Percentiles rank a stretch among this genome's conserved stretches.
These are phyloP conservation scores for Sibirionetta formosa DNA, from an alignment of 2,797 vertebrate genomes.

Conservation along the genomic window DNA sequence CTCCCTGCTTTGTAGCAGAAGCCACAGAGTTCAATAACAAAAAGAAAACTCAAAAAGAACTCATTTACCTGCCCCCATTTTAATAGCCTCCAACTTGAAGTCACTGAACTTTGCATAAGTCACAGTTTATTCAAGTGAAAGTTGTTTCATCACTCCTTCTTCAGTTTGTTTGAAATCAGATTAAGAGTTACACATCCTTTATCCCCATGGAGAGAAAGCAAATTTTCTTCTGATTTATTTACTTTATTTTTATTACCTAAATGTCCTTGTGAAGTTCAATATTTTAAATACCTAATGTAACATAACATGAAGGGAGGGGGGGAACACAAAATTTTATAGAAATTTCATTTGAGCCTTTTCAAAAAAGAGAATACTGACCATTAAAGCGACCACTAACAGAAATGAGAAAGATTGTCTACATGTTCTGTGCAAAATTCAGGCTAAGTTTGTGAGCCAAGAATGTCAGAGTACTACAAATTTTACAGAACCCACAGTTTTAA, in stretches of 20 bases:
- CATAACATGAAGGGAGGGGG: neutral
- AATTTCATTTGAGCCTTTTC: neutral
- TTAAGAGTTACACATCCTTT: neutral
- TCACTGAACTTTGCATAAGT: neutral
- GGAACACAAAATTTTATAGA: neutral
- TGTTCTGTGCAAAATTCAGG: neutral
- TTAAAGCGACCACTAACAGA: neutral
- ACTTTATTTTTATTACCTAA: neutral
- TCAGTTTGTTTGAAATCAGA: neutral
- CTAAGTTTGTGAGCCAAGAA: neutral
- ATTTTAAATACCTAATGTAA: neutral
- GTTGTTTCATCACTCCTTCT: neutral
- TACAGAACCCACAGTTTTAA: neutral
- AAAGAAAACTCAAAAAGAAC: conserved; percentile 22
- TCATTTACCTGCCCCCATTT: neutral
- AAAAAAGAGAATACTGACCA: neutral
- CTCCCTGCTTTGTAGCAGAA: neutral
- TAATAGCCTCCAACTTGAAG: neutral
- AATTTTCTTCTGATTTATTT: neutral
- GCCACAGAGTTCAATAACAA: neutral
- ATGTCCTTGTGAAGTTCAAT: neutral
- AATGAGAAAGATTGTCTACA: neutral
- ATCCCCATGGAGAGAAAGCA: neutral
- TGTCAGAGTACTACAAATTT: neutral
- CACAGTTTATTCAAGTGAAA: neutral